Percentiles rank a stretch among this genome's conserved stretches.
Conservation (phyloP, 2,888 invertebrate species). For the Acanthococcus lagerstroemiae region DNA sequence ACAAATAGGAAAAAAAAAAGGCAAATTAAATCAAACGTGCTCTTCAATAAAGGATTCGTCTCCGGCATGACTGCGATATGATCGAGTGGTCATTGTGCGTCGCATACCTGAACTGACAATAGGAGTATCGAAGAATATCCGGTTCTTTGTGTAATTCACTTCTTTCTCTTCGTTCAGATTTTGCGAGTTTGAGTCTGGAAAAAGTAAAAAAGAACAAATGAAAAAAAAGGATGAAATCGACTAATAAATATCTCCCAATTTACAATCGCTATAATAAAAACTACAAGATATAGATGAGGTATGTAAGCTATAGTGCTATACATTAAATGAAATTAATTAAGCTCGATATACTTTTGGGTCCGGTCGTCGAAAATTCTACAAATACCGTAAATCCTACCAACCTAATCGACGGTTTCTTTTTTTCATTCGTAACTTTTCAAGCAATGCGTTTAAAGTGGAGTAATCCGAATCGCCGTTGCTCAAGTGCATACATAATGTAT, state of each 20-base stretch:
- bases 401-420: slow-evolving; percentile 22
- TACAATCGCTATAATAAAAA: not conserved
- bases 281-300: too few species aligned
- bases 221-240: not conserved
- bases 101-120: slow-evolving; percentile 7
- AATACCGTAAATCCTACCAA: too few species aligned
- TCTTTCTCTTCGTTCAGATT: slow-evolving; percentile 23
- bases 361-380: too few species aligned
- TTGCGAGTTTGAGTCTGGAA: slow-evolving; percentile 22
- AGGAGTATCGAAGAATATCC: slow-evolving; percentile 23
- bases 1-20: too few species aligned
- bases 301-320: too few species aligned
- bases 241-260: not conserved
- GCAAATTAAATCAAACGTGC: too few species aligned
- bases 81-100: too few species aligned
- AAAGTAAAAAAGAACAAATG: too few species aligned
- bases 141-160: slow-evolving; percentile 20
- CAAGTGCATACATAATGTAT: slow-evolving; percentile 31
- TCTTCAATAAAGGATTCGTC: too few species aligned
- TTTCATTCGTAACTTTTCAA: slow-evolving; percentile 23
- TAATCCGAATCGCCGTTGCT: slow-evolving; percentile 29
- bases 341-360: too few species aligned
- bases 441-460: slow-evolving; percentile 25
- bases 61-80: too few species aligned
- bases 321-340: too few species aligned